A percentile compares a stretch with the other conserved stretches of the same genome.
Conservation (phyloP, 2,888 invertebrate genomes). For the Strigamia transsilvanica region DNA sequence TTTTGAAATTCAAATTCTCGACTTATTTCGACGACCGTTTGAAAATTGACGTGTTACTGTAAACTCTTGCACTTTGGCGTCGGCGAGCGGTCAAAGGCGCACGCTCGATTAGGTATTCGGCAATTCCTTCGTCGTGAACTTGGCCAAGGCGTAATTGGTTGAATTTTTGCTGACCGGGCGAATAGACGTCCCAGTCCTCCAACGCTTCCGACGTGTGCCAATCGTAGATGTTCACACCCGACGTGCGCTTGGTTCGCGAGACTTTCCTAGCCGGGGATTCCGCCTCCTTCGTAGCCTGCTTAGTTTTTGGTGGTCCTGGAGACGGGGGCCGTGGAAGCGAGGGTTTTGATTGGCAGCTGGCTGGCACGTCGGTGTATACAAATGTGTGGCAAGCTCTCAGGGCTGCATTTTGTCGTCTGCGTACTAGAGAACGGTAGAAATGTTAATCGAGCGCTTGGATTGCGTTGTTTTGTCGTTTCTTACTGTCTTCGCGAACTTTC, state of each 20-base stretch:
- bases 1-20: not conserved
- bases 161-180: not conserved
- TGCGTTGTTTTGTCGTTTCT: not conserved
- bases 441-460: not conserved
- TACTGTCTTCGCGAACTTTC: not conserved
- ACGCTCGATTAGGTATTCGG: not conserved
- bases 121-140: not conserved
- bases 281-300: not conserved
- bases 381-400: not conserved
- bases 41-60: not conserved
- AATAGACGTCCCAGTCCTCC: not conserved
- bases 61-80: not conserved
- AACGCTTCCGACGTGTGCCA: not conserved
- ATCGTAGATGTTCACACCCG: not conserved
- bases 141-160: not conserved
- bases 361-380: not conserved
- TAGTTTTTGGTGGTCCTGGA: not conserved
- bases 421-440: not conserved
- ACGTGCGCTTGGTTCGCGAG: not conserved
- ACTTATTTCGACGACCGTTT: not conserved
- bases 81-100: not conserved
- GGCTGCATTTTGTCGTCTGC: slow-evolving; percentile 31
- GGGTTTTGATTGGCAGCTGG: not conserved
- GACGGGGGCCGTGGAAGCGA: not conserved
- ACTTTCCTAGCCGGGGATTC: not conserved